Evolutionary conservation across 1,140 invertebrate species (phyloP).

Genomic region (Armadillidium nasatum): DNA sequence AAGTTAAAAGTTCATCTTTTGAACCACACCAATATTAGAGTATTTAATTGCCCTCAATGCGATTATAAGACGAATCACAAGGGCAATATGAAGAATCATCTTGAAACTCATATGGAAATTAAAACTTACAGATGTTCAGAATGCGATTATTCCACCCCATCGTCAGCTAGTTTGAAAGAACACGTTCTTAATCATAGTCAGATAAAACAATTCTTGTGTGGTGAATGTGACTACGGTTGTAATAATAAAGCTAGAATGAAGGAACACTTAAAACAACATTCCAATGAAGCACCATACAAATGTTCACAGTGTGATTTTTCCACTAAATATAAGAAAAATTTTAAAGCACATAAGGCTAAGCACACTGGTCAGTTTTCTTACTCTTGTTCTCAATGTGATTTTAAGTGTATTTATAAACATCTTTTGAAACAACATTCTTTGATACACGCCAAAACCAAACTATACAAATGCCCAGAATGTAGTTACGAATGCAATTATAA

Average conservation of each 20-base stretch:
- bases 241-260: neutral
- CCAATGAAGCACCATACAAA: neutral
- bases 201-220: too few relatives aligned
- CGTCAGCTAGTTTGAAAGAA: too few relatives aligned
- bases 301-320: neutral
- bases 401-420: too few relatives aligned
- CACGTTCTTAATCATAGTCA: too few relatives aligned
- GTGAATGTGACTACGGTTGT: neutral
- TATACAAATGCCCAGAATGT: too few relatives aligned
- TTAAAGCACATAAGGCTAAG: too few relatives aligned
- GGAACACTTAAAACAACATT: neutral
- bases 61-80: slow-evolving; percentile 1
- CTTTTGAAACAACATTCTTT: too few relatives aligned
- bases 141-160: neutral
- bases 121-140: neutral
- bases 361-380: too few relatives aligned
- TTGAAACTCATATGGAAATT: neutral
- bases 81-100: neutral
- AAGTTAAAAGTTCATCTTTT: neutral
- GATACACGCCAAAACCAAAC: too few relatives aligned
- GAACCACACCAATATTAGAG: neutral
- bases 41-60: neutral
- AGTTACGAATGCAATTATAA: too few relatives aligned
- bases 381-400: too few relatives aligned
- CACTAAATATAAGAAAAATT: neutral